A percentile compares a stretch with the other conserved stretches of the same genome.
phyloP scores from a whole-genome alignment of 1,140 invertebrate genomes.

The Medauroidea extradentata region DNA sequence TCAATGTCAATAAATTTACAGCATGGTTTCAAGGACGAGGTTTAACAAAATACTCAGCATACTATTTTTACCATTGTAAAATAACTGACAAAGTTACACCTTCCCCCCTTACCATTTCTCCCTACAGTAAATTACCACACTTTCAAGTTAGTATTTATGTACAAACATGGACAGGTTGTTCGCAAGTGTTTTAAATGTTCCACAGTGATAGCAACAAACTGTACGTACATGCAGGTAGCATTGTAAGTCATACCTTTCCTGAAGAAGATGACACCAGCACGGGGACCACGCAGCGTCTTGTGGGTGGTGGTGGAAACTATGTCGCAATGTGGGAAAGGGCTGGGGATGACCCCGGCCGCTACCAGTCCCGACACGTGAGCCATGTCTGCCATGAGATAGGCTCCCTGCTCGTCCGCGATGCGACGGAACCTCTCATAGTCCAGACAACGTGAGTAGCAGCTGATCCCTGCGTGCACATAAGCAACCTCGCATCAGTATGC shows the following conservation, averaged over 20 bases:
- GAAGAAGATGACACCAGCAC: conserved; percentile 87
- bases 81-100: no score
- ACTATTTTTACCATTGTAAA: no score
- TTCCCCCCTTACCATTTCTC: no score
- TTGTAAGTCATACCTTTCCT: conserved; percentile 66
- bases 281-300: conserved; percentile 70
- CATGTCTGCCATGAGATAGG: conserved; percentile 63
- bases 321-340: conserved; percentile 90
- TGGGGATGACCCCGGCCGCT: conserved; percentile 70
- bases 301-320: conserved; percentile 95
- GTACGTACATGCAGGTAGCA: no score
- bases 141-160: no score
- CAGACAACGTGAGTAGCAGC: conserved; percentile 79
- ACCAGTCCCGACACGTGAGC: conserved; percentile 61
- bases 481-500: not conserved
- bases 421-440: conserved; percentile 85
- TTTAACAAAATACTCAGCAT: no score
- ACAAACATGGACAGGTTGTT: no score
- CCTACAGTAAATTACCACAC: no score
- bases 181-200: no score
- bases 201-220: no score
- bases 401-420: conserved; percentile 64
- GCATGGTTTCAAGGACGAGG: no score
- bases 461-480: conserved; percentile 75
- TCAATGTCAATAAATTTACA: no score